These are phyloP conservation scores for Brachypalpus laphriformis DNA, from an alignment of 2,888 invertebrate genomes.

Conservation along the genomic window DNA sequence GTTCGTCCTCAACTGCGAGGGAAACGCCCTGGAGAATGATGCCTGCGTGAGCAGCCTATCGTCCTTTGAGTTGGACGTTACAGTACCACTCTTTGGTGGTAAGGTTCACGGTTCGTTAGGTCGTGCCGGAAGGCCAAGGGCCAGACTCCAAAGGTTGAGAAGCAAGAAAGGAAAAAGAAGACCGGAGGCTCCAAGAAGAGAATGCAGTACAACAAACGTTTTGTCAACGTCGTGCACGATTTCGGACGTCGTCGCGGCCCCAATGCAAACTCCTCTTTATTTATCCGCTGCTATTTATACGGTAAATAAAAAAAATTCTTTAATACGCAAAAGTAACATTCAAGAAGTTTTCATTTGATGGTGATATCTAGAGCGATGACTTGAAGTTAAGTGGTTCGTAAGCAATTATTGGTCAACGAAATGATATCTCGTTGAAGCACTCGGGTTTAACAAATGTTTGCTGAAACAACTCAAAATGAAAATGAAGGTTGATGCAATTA, in stretches of 20 bases:
- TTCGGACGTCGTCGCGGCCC: conserved; percentile 98
- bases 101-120: conserved; percentile 99
- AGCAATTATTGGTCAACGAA: too few species aligned
- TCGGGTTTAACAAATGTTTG: too few species aligned
- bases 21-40: conserved; percentile 87
- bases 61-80: conserved; percentile 89
- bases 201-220: conserved; percentile 98
- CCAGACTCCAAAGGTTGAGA: conserved; percentile 99
- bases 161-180: conserved; percentile 99
- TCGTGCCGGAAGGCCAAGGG: conserved; percentile 99
- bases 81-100: conserved; percentile 95
- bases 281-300: too few species aligned
- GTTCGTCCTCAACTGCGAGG: conserved; percentile 88
- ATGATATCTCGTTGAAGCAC: too few species aligned
- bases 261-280: conserved; percentile 92
- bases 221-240: conserved; percentile 97
- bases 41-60: conserved; percentile 87
- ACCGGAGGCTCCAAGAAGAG: conserved; percentile 99
- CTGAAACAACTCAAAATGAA: too few species aligned
- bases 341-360: too few species aligned
- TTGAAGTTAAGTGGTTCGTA: too few species aligned
- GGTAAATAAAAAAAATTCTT: too few species aligned
- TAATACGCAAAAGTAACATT: too few species aligned
- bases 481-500: too few species aligned
- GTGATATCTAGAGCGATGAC: too few species aligned